Conservation (phyloP, 2,113 vertebrate species). For the Salvator merianae region DNA sequence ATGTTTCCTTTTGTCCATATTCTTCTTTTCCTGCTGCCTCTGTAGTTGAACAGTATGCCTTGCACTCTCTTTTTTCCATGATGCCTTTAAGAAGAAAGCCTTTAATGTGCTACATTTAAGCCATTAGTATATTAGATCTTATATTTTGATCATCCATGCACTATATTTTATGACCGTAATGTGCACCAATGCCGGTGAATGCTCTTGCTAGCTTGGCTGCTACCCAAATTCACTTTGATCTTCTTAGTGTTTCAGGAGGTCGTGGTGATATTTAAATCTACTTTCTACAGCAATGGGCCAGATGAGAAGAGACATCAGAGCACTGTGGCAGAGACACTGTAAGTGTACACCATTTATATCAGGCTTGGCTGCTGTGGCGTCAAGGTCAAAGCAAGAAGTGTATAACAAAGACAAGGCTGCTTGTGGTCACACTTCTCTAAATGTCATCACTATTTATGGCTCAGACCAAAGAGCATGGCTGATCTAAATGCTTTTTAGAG, state of each 20-base stretch:
- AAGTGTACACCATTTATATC: neutral
- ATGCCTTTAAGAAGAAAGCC: neutral
- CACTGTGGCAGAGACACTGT: neutral
- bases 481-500: neutral
- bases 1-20: neutral
- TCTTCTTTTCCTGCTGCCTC: neutral
- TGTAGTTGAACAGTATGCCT: neutral
- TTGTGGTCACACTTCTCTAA: neutral
- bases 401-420: neutral
- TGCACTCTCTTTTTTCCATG: neutral
- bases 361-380: neutral
- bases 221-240: neutral
- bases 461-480: neutral
- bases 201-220: neutral
- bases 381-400: too few relatives aligned
- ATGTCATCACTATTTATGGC: neutral
- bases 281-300: neutral
- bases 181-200: neutral
- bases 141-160: neutral
- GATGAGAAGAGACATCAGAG: neutral
- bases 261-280: neutral
- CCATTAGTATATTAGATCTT: constrained; percentile 1
- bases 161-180: neutral
- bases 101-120: neutral
- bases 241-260: neutral